A percentile compares a stretch with the other conserved stretches of the same genome.
Evolutionary conservation across 2,888 invertebrate species (phyloP).

Genomic region (Operophtera brumata): DNA sequence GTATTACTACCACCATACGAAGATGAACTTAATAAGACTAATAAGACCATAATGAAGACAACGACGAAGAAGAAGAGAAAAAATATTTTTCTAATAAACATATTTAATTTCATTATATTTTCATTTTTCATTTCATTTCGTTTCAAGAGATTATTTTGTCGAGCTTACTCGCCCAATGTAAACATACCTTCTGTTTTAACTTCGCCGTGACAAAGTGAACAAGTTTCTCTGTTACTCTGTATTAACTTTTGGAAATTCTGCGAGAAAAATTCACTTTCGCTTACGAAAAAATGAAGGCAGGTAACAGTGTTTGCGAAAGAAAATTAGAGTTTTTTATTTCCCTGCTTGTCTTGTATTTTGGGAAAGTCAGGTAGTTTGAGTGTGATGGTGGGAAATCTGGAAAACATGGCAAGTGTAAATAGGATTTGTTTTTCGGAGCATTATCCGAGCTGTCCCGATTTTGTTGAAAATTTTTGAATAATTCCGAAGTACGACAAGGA

Average conservation of each 20-base stretch:
- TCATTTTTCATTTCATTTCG: too few relatives aligned
- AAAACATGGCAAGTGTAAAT: slow-evolving; percentile 16
- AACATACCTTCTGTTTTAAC: slow-evolving; percentile 14
- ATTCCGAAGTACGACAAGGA: not conserved
- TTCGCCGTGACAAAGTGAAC: slow-evolving; percentile 28
- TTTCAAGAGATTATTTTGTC: not conserved
- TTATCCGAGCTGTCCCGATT: slow-evolving; percentile 4
- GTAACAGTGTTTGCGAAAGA: slow-evolving; percentile 39
- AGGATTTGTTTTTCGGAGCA: slow-evolving; percentile 16
- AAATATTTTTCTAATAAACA: too few relatives aligned
- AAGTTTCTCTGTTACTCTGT: slow-evolving; percentile 33
- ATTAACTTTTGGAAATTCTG: slow-evolving; percentile 42
- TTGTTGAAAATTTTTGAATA: slow-evolving; percentile 12
- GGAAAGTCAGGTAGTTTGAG: slow-evolving; percentile 17
- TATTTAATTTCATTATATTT: too few relatives aligned
- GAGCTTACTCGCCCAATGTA: not conserved
- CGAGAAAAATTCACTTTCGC: slow-evolving; percentile 36
- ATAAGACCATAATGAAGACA: too few relatives aligned
- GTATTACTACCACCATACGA: too few relatives aligned
- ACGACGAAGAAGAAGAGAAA: too few relatives aligned
- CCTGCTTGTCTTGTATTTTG: slow-evolving; percentile 22
- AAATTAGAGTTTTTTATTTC: slow-evolving; percentile 40
- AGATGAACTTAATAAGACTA: too few relatives aligned
- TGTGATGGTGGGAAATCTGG: slow-evolving; percentile 12
- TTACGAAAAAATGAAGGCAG: slow-evolving; percentile 29